Evolutionary conservation across 2,888 invertebrate genomes (phyloP).

Genomic region (Archaeoteleia sp.): DNA sequence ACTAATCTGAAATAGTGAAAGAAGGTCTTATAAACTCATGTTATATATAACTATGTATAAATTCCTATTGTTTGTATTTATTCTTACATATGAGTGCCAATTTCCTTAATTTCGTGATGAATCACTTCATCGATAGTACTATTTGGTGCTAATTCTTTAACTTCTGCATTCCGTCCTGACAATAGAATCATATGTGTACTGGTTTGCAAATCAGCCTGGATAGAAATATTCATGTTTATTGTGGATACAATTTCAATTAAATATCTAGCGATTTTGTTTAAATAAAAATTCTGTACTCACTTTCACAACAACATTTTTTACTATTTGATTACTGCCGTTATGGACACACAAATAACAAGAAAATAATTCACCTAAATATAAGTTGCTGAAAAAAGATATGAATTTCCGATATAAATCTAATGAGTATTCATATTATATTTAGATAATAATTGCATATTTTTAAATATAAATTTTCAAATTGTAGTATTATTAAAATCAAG

Average conservation of each 20-base stretch:
- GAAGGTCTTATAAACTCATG: slow-evolving; percentile 7
- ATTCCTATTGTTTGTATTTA: slow-evolving; percentile 14
- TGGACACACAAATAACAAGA: slow-evolving; percentile 98
- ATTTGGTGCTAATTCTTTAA: slow-evolving; percentile 80
- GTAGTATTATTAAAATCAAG: no score
- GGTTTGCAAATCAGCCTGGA: slow-evolving; percentile 94
- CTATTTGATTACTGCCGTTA: slow-evolving; percentile 92
- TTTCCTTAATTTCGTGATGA: slow-evolving; percentile 99
- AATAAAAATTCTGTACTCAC: no score
- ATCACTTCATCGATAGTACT: slow-evolving; percentile 96
- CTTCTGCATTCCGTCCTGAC: slow-evolving; percentile 81
- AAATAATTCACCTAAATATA: slow-evolving; percentile 98
- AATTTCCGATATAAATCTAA: slow-evolving; percentile 18
- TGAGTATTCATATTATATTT: not conserved
- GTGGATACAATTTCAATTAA: not conserved
- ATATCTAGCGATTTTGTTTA: no score
- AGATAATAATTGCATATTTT: no score
- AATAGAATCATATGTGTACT: slow-evolving; percentile 90
- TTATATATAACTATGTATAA: not conserved
- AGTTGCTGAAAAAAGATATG: slow-evolving; percentile 80
- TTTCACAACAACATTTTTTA: slow-evolving; percentile 89
- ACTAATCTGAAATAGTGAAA: slow-evolving; percentile 89
- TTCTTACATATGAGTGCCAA: slow-evolving; percentile 96
- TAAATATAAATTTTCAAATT: no score
- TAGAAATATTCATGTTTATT: slow-evolving; percentile 42